Percentiles rank a stretch among this genome's conserved stretches.
These are phyloP conservation scores for Salvelinus sp. DNA, from an alignment of 2,113 vertebrate genomes.

Conservation along the genomic window DNA sequence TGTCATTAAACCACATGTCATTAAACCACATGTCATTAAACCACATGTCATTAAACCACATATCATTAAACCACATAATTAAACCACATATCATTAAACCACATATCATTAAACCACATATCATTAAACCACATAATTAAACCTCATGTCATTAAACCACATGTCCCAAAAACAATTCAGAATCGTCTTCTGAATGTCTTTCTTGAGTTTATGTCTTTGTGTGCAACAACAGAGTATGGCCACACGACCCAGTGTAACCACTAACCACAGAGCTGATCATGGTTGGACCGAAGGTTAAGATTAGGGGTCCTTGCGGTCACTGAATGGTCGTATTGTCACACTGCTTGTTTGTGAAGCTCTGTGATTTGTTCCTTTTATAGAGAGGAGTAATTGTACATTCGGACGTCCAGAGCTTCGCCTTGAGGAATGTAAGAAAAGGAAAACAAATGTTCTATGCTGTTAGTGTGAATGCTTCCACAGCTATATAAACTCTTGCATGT, in stretches of 20 bases:
- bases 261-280: neutral
- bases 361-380: slow-evolving; percentile 38
- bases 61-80: no score
- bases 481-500: slow-evolving; percentile 23
- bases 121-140: no score
- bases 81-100: no score
- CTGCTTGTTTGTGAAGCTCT: slow-evolving; percentile 15
- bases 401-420: slow-evolving; percentile 20
- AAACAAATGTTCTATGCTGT: slow-evolving; percentile 40
- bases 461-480: slow-evolving; percentile 38
- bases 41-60: no score
- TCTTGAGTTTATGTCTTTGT: neutral
- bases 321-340: slow-evolving; percentile 7
- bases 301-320: slow-evolving; percentile 7
- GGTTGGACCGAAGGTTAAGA: neutral
- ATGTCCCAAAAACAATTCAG: neutral
- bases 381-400: slow-evolving; percentile 31
- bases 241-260: neutral
- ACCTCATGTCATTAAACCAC: neutral
- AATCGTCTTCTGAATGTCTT: neutral
- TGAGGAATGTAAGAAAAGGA: slow-evolving; percentile 30
- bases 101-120: no score
- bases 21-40: no score
- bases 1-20: no score
- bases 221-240: neutral